phyloP scores from a whole-genome alignment of 2,888 invertebrate species.

The Drosophila ustulata region DNA sequence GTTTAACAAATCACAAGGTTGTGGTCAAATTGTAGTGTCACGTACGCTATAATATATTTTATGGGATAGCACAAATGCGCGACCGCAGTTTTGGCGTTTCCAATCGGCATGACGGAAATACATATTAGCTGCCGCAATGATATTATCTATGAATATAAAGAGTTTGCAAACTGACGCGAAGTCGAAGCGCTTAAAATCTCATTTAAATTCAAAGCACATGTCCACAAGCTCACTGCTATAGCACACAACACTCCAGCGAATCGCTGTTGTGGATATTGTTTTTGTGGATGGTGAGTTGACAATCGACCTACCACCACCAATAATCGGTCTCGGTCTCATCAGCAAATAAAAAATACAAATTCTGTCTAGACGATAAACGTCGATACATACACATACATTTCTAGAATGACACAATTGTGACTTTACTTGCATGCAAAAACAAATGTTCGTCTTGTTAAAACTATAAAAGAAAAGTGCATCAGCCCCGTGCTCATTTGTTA shows the following conservation, averaged over 20 bases:
- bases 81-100: constrained; percentile 21
- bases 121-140: constrained; percentile 68
- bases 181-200: constrained; percentile 26
- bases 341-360: constrained; percentile 6
- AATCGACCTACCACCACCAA: constrained; percentile 38
- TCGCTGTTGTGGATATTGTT: constrained; percentile 29
- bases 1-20: constrained; percentile 47
- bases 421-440: constrained; percentile 24
- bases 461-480: constrained; percentile 11
- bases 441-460: constrained; percentile 22
- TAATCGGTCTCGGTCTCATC: constrained; percentile 18
- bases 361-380: constrained; percentile 17
- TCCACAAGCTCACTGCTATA: constrained; percentile 28
- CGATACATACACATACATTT: constrained; percentile 4
- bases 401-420: constrained; percentile 28
- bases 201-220: constrained; percentile 70
- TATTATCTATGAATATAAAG: constrained; percentile 65
- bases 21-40: constrained; percentile 37
- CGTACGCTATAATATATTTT: constrained; percentile 57
- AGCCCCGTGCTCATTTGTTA: not conserved
- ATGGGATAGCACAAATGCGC: constrained; percentile 37
- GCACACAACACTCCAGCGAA: constrained; percentile 21
- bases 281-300: constrained; percentile 11
- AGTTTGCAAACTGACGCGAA: constrained; percentile 58
- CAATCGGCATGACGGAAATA: constrained; percentile 76